Evolutionary conservation across 2,888 invertebrate species (phyloP), one percentile per base, ranked within the genome.

Genomic region (Pammene aurita): DNA sequence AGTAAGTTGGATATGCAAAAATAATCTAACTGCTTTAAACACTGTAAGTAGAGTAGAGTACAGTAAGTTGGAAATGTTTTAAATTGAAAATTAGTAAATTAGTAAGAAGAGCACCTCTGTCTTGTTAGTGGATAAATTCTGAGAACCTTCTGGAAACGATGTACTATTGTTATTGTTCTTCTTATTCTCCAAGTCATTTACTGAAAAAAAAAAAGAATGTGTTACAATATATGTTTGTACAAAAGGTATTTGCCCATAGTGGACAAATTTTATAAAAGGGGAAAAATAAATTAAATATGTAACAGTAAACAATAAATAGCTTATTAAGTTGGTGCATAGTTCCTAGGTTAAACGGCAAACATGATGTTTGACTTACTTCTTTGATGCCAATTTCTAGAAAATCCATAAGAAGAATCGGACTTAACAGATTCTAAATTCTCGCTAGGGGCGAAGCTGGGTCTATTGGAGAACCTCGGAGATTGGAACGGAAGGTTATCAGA

Each of bases 401-500:
- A 89, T 18, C 83, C 86, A 72, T 86, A 88, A 1, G 89, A 85
- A 55, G 88, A 83, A 77, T 90, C 90, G 0, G 87, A 83, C 74
- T 84, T 84, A 52, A 79, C 75, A 9, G 84, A 77, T 52, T 89
- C 87, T 16, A 83, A 75, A 67, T 85, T 86, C 52, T 83, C 86
- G 69, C 85, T 84, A 6, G 86, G 85, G 6, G 84, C 81, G 72
- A 90, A 90, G 26, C 92, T 94, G 54, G 94, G 94, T 75, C 94
- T 87, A 72, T 93, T 90, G 58, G 93, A 82, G 82, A 94, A 94
- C 75, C 94, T 86, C 2, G 94, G 93, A 60, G 93, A 91, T 72
- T 89, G 89, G 74, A 92, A 91, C 5, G 86, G 83, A 63, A 92
- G 74, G 66, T 82, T 81, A 41, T 86, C 87, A 26, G 84, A 78